A percentile compares a stretch with the other conserved stretches of the same genome.
phyloP scores from a whole-genome alignment of 2,888 invertebrate species.

The Drosophila melanosoma region DNA sequence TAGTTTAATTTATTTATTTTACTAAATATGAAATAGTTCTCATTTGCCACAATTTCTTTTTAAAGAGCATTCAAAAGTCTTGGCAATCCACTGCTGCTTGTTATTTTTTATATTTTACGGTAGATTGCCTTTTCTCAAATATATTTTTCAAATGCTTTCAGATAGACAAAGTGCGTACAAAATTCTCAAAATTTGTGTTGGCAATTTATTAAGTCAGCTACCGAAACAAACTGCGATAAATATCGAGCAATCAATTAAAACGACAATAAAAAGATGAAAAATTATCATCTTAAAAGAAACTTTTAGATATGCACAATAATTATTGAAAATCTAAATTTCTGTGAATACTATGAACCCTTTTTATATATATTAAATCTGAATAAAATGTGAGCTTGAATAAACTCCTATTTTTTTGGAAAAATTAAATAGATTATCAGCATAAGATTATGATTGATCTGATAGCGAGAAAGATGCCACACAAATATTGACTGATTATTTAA shows the following conservation, averaged over 20 bases:
- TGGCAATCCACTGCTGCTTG: background rate
- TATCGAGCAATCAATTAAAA: conserved; percentile 26
- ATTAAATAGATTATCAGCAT: conserved; percentile 49
- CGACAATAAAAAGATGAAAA: background rate
- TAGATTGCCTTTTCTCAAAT: conserved; percentile 35
- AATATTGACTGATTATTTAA: background rate
- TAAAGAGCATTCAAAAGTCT: conserved; percentile 12
- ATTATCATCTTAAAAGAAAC: background rate
- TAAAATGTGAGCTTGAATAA: background rate
- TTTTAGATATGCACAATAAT: background rate
- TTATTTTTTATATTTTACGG: conserved; percentile 36
- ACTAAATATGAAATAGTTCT: background rate
- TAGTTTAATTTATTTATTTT: background rate
- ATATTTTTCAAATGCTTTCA: conserved; percentile 33
- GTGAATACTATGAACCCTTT: background rate
- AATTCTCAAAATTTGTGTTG: conserved; percentile 24
- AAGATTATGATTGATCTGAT: conserved; percentile 32
- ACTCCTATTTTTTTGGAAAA: conserved; percentile 4
- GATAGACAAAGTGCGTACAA: conserved; percentile 19
- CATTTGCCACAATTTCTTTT: background rate
- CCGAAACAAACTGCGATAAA: conserved; percentile 40
- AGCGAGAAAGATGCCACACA: conserved; percentile 34
- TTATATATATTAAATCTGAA: background rate
- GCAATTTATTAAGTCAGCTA: conserved; percentile 47
- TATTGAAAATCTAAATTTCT: background rate